Conservation (phyloP, 1,140 invertebrate species). For the Himalopsyche phryganea region DNA sequence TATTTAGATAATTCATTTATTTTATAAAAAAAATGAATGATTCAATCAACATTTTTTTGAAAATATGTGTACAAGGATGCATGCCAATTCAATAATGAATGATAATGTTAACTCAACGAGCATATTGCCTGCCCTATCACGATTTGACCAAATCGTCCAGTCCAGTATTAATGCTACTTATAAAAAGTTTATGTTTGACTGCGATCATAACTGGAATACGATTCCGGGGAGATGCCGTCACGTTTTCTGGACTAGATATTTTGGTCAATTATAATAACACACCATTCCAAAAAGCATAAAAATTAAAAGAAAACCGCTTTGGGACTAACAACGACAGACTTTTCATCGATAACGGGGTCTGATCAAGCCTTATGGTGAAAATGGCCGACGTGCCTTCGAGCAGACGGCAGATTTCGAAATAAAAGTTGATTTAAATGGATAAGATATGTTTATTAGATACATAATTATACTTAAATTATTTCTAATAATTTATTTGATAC, state of each 20-base stretch:
- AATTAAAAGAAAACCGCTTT: slow-evolving; percentile 10
- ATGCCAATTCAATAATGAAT: not conserved
- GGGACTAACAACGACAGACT: too few relatives aligned
- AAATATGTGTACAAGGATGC: not conserved
- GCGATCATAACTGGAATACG: too few relatives aligned
- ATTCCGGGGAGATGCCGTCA: too few relatives aligned
- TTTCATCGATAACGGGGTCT: too few relatives aligned
- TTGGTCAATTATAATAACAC: too few relatives aligned
- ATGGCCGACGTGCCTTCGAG: not conserved
- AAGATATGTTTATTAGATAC: slow-evolving; percentile 36
- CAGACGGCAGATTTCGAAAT: slow-evolving; percentile 13
- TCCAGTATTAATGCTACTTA: too few relatives aligned
- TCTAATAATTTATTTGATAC: slow-evolving; percentile 30
- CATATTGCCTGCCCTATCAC: too few relatives aligned
- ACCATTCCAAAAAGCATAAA: not conserved
- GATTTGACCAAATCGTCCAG: too few relatives aligned
- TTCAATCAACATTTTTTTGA: not conserved
- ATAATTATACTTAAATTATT: slow-evolving; percentile 31
- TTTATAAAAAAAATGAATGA: not conserved
- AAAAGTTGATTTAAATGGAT: slow-evolving; percentile 15
- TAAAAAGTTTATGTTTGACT: too few relatives aligned
- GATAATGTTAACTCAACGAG: not conserved
- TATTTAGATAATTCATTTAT: not conserved
- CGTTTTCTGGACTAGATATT: too few relatives aligned
- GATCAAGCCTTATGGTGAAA: too few relatives aligned